Evolutionary conservation across 2,888 invertebrate genomes (phyloP).

Genomic region (Herminia tarsipennalis): DNA sequence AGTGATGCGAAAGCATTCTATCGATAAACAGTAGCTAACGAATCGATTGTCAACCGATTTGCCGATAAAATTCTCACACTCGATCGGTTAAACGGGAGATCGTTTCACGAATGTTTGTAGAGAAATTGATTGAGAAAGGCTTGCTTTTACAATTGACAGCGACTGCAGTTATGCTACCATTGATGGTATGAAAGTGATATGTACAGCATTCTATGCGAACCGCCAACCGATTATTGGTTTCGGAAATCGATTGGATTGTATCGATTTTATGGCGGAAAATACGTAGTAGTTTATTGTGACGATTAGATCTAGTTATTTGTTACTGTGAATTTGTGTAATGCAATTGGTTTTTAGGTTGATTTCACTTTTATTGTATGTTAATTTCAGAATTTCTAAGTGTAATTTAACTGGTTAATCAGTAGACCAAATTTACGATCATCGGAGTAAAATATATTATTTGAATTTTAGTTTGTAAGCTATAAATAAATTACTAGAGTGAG

Average conservation of each 20-base stretch:
- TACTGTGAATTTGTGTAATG: background rate
- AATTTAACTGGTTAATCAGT: background rate
- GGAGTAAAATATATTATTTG: too few species aligned
- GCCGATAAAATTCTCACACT: constrained; percentile 48
- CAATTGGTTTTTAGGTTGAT: constrained; percentile 1
- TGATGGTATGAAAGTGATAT: constrained; percentile 59
- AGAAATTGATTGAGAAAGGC: constrained; percentile 66
- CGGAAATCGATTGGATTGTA: constrained; percentile 33
- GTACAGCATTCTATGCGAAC: constrained; percentile 29
- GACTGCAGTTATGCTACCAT: constrained; percentile 43
- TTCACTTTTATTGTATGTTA: constrained; percentile 6
- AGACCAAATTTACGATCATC: too few species aligned
- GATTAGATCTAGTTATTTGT: constrained; percentile 25
- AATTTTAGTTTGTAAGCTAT: too few species aligned
- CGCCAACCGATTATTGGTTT: constrained; percentile 25
- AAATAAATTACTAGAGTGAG: too few species aligned
- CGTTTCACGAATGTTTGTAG: constrained; percentile 51
- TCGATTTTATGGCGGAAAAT: constrained; percentile 37
- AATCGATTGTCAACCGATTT: constrained; percentile 55
- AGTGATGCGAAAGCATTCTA: constrained; percentile 54
- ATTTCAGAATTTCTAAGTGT: background rate
- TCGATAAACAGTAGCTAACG: constrained; percentile 61
- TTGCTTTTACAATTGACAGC: constrained; percentile 52
- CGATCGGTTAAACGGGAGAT: constrained; percentile 21
- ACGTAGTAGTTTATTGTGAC: constrained; percentile 12